phyloP scores from a whole-genome alignment of 2,113 vertebrate genomes.

The Cottus gobio region DNA sequence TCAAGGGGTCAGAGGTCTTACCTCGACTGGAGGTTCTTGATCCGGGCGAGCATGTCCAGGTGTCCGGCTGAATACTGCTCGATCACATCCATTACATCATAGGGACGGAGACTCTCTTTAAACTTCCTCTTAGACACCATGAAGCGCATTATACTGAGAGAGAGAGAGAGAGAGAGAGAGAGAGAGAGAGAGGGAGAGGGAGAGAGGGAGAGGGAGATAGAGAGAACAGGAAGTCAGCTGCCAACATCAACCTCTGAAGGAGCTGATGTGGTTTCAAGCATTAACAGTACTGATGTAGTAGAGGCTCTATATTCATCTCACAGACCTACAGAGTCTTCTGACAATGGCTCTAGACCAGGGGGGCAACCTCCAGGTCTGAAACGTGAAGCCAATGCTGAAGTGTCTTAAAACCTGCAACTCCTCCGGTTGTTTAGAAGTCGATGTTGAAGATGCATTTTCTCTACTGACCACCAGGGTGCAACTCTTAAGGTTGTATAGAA shows the following conservation, averaged over 20 bases:
- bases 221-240: background rate
- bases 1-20: conserved; percentile 71
- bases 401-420: background rate
- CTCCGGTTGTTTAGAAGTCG: background rate
- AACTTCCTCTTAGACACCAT: conserved; percentile 98
- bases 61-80: conserved; percentile 98
- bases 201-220: background rate
- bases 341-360: background rate
- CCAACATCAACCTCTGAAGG: background rate
- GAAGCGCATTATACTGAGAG: conserved; percentile 93
- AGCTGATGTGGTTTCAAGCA: background rate
- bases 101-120: conserved; percentile 97
- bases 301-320: background rate
- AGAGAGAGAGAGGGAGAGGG: background rate
- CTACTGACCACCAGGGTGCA: background rate
- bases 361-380: too few relatives aligned
- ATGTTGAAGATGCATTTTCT: background rate
- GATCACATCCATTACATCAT: conserved; percentile 98
- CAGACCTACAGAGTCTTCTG: background rate
- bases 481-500: background rate
- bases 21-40: conserved; percentile 99
- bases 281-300: background rate
- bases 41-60: conserved; percentile 97
- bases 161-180: background rate
- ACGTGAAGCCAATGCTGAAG: too few relatives aligned